phyloP scores from a whole-genome alignment of 2,888 invertebrate species.

The Poecilus cupreus region DNA sequence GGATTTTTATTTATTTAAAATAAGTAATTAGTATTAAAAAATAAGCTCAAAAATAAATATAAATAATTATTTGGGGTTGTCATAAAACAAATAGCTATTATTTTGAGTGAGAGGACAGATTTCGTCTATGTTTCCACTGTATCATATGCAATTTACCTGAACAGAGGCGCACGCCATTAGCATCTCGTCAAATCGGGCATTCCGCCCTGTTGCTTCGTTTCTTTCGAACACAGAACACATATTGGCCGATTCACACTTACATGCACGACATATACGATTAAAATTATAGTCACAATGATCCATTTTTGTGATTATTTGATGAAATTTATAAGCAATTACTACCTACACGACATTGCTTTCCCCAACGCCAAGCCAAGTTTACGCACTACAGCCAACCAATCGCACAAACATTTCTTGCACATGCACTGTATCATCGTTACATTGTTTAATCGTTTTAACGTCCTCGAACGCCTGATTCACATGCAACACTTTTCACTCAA shows the following conservation, averaged over 20 bases:
- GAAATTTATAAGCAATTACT: conserved; percentile 55
- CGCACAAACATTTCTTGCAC: conserved; percentile 49
- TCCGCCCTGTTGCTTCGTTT: conserved; percentile 66
- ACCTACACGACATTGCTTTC: conserved; percentile 60
- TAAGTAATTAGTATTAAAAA: not conserved
- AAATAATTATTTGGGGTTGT: not conserved
- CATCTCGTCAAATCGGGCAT: conserved; percentile 73
- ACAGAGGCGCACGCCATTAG: conserved; percentile 73
- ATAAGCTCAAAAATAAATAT: not conserved
- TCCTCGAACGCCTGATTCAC: not conserved
- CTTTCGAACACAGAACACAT: conserved; percentile 70
- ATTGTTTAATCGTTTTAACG: conserved; percentile 2
- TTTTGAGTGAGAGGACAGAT: conserved; percentile 44
- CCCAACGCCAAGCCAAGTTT: conserved; percentile 58
- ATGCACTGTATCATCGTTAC: conserved; percentile 23
- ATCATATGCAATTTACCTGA: conserved; percentile 68
- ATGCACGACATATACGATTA: conserved; percentile 70
- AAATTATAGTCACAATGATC: conserved; percentile 68
- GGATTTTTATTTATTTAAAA: conserved; percentile 31
- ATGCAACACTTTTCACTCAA: not conserved
- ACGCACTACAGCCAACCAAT: conserved; percentile 58
- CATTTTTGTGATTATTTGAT: conserved; percentile 65
- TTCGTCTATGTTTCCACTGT: conserved; percentile 49
- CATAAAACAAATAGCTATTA: conserved; percentile 23
- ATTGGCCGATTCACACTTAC: conserved; percentile 68